phyloP scores from a whole-genome alignment of 2,888 invertebrate genomes.

The Tupiocoris notatus region DNA sequence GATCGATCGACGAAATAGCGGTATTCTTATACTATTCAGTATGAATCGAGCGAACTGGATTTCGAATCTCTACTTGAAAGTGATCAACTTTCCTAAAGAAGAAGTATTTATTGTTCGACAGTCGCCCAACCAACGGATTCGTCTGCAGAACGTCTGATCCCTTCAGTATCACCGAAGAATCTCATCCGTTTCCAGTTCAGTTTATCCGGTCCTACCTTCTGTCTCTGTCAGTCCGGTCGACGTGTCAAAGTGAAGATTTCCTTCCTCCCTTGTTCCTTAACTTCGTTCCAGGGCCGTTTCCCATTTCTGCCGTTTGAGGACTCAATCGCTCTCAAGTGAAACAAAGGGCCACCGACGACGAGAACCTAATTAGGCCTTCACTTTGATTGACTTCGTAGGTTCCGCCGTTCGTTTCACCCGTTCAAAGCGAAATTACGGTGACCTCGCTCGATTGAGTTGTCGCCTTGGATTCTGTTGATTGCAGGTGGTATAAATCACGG shows the following conservation, averaged over 20 bases:
- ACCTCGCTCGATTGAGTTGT: background rate
- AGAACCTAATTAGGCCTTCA: background rate
- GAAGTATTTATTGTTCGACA: too few relatives aligned
- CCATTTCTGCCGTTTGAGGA: background rate
- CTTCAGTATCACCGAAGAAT: too few relatives aligned
- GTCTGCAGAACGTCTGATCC: too few relatives aligned
- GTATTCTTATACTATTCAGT: too few relatives aligned
- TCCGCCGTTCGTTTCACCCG: background rate
- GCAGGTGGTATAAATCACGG: too few relatives aligned
- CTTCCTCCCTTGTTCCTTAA: too few relatives aligned
- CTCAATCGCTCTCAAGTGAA: background rate
- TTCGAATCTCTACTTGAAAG: too few relatives aligned
- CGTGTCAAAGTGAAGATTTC: background rate
- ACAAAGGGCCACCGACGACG: background rate
- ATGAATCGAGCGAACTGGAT: too few relatives aligned
- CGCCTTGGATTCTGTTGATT: background rate
- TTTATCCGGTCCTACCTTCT: background rate
- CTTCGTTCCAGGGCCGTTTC: too few relatives aligned
- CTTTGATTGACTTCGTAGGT: background rate
- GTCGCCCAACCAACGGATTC: too few relatives aligned
- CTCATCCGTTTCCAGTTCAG: background rate
- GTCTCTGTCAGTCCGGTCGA: background rate
- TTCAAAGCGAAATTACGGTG: background rate
- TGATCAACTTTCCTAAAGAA: too few relatives aligned
- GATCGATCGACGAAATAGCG: too few relatives aligned